phyloP scores from a whole-genome alignment of 2,797 vertebrate genomes.

The Spea hammondii region DNA sequence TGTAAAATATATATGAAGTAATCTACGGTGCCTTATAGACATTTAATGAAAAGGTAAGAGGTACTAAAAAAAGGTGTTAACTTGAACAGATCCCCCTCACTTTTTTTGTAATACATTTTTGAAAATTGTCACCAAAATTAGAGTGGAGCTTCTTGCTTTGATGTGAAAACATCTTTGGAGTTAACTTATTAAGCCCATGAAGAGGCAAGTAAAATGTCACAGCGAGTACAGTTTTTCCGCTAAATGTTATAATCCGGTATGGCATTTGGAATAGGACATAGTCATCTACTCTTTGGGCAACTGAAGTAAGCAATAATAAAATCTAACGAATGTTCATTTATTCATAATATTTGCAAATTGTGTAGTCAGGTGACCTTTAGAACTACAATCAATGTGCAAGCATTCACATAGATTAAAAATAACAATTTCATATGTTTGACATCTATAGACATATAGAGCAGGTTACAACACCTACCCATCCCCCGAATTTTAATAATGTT shows the following conservation, averaged over 20 bases:
- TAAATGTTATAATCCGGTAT: constrained; percentile 24
- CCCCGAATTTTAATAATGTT: too few species aligned
- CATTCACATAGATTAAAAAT: too few species aligned
- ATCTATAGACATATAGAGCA: too few species aligned
- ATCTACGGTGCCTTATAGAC: too few species aligned
- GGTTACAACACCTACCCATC: too few species aligned
- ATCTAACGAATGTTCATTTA: constrained; percentile 19
- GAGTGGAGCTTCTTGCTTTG: constrained; percentile 40
- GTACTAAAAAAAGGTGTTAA: too few species aligned
- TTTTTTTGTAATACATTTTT: background rate
- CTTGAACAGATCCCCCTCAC: too few species aligned
- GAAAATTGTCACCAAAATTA: constrained; percentile 27
- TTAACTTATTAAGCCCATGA: constrained; percentile 45
- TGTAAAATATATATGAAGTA: too few species aligned
- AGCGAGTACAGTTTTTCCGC: constrained; percentile 9
- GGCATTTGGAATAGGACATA: constrained; percentile 37
- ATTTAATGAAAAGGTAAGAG: too few species aligned
- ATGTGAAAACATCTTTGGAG: constrained; percentile 47
- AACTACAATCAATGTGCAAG: background rate
- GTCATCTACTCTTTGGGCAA: constrained; percentile 41
- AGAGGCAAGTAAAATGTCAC: constrained; percentile 32
- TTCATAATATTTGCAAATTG: constrained; percentile 25
- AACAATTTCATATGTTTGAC: too few species aligned
- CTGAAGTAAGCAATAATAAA: constrained; percentile 14
- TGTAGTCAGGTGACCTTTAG: constrained; percentile 37